Conservation (phyloP, 2,888 invertebrate genomes). For the Nemotelus pantherinus region DNA sequence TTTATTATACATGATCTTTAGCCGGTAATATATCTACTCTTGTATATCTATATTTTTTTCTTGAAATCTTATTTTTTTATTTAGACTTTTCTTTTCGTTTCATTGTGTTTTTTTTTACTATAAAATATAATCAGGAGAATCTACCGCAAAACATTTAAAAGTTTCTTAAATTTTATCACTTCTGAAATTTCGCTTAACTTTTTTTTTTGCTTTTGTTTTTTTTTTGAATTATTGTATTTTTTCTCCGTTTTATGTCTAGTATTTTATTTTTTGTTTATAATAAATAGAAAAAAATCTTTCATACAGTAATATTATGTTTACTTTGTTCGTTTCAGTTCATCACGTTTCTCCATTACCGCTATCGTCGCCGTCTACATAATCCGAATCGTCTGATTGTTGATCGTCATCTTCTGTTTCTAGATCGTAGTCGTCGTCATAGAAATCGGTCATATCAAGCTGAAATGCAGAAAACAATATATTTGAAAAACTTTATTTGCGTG, state of each 20-base stretch:
- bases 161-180: conserved; percentile 38
- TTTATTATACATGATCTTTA: too few species aligned
- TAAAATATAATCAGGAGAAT: conserved; percentile 36
- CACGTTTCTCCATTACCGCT: conserved; percentile 88
- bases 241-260: conserved; percentile 30
- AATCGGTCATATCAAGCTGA: conserved; percentile 90
- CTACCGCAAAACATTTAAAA: conserved; percentile 41
- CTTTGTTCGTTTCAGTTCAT: conserved; percentile 53
- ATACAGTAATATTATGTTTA: conserved; percentile 29
- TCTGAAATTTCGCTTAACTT: too few species aligned
- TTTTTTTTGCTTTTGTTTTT: conserved; percentile 21
- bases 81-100: conserved; percentile 7
- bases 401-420: conserved; percentile 77
- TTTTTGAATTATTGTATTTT: background rate
- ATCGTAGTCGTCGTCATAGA: conserved; percentile 95
- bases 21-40: conserved; percentile 9
- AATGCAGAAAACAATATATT: conserved; percentile 37
- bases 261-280: conserved; percentile 38
- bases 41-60: conserved; percentile 2
- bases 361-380: conserved; percentile 82
- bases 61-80: background rate
- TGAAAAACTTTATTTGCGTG: background rate
- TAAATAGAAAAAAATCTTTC: conserved; percentile 41
- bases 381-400: conserved; percentile 74
- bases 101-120: conserved; percentile 4